phyloP scores from a whole-genome alignment of 2,888 invertebrate species.

The Orgyia antiqua region DNA sequence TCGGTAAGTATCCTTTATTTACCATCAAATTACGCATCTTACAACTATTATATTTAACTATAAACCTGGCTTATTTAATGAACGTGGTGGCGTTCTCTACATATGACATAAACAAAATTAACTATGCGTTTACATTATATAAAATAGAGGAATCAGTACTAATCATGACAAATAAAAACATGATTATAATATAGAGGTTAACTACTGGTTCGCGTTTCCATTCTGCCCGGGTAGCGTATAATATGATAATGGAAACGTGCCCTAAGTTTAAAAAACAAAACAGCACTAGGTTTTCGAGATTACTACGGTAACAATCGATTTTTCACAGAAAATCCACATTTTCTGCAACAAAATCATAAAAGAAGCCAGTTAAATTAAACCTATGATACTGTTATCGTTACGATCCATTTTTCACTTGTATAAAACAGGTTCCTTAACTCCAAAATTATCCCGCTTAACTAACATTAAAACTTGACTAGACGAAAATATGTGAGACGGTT shows the following conservation, averaged over 20 bases:
- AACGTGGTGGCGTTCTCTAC: constrained; percentile 45
- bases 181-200: constrained; percentile 19
- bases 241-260: constrained; percentile 19
- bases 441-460: constrained; percentile 47
- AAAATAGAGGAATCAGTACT: constrained; percentile 43
- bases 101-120: constrained; percentile 23
- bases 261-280: constrained; percentile 9
- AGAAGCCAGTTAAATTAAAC: constrained; percentile 39
- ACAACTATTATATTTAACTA: constrained; percentile 55
- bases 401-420: constrained; percentile 20
- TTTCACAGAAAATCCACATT: constrained; percentile 25
- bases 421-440: constrained; percentile 35
- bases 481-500: constrained; percentile 44
- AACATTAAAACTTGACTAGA: constrained; percentile 66
- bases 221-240: constrained; percentile 13
- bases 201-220: constrained; percentile 26
- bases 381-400: constrained; percentile 33
- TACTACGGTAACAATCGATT: constrained; percentile 11
- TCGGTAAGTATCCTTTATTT: constrained; percentile 66
- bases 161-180: constrained; percentile 27
- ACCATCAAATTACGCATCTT: constrained; percentile 65
- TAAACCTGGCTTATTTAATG: constrained; percentile 59
- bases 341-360: constrained; percentile 28
- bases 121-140: constrained; percentile 21
- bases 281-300: constrained; percentile 13